Evolutionary conservation across 2,113 vertebrate species (phyloP), one percentile per base, ranked within the genome.

Genomic region (Apistogramma diplotaenia): DNA sequence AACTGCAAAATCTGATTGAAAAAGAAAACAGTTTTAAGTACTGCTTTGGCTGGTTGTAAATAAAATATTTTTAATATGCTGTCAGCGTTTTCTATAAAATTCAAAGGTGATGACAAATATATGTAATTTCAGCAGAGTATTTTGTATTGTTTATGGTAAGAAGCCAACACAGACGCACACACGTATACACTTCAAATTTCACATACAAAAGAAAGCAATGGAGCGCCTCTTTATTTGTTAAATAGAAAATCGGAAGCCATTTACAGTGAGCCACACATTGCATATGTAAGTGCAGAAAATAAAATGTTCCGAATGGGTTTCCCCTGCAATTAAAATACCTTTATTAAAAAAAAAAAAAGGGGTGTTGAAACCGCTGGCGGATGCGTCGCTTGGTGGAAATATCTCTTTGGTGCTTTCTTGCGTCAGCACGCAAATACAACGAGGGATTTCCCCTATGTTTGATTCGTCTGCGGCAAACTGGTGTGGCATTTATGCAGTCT

Each of bases 361-460:
- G 5, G 15, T 27, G 49, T 55, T 13, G 35, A n/a, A 56, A 70
- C 16, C 53, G 18, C 53, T 72, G 35, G 9, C 25, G 51, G 35
- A 10, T 9, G 21, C n/a, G 29, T 16, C 46, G 40, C 23, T 83
- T 9, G 37, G 27, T 75, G 23, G 60, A 58, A 57, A 74, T 79
- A 40, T 71, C 3, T 74, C 74, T 62, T 74, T 81, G 43, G 82
- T 84, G 23, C 11, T 35, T 40, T 15, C 62, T 75, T 78, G 81
- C 81, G 82, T 92, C 89, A 85, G 71, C 82, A 78, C 56, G 75
- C 40, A 85, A 46, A 88, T 46, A 78, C 80, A 83, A 23, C 15
- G 31, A 78, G 84, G 91, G 87, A 72, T 88, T 86, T 84, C 80
- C 89, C 86, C 43, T 60, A 18, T 84, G 78, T 49, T 60, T 72